Evolutionary conservation across 2,113 vertebrate species (phyloP).

Genomic region (Tylochromis polylepis): DNA sequence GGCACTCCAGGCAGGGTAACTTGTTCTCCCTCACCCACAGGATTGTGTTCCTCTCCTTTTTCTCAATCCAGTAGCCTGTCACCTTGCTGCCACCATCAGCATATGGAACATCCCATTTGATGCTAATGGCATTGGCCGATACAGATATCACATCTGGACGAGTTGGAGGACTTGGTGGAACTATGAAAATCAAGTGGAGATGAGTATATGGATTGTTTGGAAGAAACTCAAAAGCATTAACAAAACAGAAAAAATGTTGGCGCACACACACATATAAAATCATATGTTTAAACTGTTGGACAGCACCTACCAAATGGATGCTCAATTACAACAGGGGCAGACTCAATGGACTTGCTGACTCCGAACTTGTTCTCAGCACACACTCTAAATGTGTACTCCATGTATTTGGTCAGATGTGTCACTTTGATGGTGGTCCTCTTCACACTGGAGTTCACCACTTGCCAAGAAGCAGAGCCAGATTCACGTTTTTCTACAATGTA

Average conservation of each 20-base stretch:
- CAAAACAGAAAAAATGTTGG: not conserved
- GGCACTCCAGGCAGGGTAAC: slow-evolving; percentile 86
- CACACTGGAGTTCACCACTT: slow-evolving; percentile 95
- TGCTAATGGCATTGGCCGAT: slow-evolving; percentile 84
- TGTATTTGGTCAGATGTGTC: slow-evolving; percentile 93
- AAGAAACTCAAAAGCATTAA: not conserved
- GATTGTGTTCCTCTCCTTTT: slow-evolving; percentile 97
- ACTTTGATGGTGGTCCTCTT: slow-evolving; percentile 96
- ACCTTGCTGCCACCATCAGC: slow-evolving; percentile 94
- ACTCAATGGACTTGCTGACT: slow-evolving; percentile 92
- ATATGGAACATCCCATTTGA: slow-evolving; percentile 96
- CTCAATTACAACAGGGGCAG: slow-evolving; percentile 85
- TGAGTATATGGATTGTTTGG: not conserved
- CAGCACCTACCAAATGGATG: slow-evolving; percentile 89
- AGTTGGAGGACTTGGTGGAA: slow-evolving; percentile 90
- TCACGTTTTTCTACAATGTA: slow-evolving; percentile 98
- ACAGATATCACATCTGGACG: slow-evolving; percentile 90
- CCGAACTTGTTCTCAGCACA: slow-evolving; percentile 96
- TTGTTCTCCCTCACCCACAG: slow-evolving; percentile 99
- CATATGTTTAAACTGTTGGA: not conserved
- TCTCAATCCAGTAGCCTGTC: slow-evolving; percentile 97
- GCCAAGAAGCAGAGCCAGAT: slow-evolving; percentile 91
- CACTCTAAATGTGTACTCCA: slow-evolving; percentile 95
- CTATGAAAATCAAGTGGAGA: slow-evolving; percentile 55
- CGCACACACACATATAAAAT: not conserved